Evolutionary conservation across 1,140 invertebrate species (phyloP), one percentile per base, ranked within the genome.

Genomic region (Solenopsis fugax): DNA sequence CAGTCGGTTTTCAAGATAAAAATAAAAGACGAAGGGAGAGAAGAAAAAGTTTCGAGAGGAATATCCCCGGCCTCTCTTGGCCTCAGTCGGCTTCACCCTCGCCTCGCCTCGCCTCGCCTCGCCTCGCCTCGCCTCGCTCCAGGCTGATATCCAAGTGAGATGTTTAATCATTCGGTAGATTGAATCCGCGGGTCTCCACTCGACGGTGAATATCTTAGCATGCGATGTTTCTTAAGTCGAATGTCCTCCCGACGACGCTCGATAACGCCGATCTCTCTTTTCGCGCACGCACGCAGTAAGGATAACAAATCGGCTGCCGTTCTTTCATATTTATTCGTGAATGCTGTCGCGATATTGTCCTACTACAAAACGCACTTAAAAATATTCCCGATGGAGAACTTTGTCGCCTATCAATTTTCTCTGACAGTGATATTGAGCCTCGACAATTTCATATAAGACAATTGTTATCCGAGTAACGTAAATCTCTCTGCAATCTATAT

Each of bases 111-210:
- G 62, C 52, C 71, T 45, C 81, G 54, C 48, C 45, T 41, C 72
- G 80, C 65, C n/a, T n/a, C 52, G 62, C 52, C 71, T 34, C 81
- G 54, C 48, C 45, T 41, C 72, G 80, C 65, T 54, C 18, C 81
- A 24, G 72, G 77, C 48, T 81, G 86, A 90, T 89, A 88, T 86
- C 72, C 69, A 62, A 90, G 89, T 92, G 91, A 92, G 92, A 92
- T 93, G 92, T 93, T 92, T 93, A 93, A 93, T 93, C 92, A 93
- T 93, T 93, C 91, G 92, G 85, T 92, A 92, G 92, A 93, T 93
- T 93, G 92, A 93, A 93, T 93, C 88, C 91, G 86, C 88, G 91
- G 82, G 73, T 87, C 87, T 89, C 87, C 89, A 62, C 89, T 89
- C 91, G 88, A 85, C 92, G 92, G 88, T 92, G 91, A 93, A 93